Evolutionary conservation across 2,113 vertebrate genomes (phyloP), one percentile per base, ranked within the genome.

Genomic region (Aphyosemion australe): DNA sequence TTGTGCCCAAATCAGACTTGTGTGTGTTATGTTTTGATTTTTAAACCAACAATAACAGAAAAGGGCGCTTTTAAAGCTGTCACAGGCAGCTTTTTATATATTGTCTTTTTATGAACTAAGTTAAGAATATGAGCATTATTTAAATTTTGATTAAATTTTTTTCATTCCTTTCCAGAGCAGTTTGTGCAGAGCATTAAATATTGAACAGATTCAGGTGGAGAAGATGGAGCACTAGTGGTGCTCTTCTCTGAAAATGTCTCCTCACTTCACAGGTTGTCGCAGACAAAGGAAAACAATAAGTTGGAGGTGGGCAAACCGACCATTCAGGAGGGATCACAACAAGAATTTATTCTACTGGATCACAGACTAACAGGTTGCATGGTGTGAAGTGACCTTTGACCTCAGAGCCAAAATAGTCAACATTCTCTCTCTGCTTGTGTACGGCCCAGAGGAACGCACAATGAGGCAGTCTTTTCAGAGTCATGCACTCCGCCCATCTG

Each of bases 181-280:
- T 46, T 61, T 0, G 12, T 37, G 42, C 20, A 43, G 43, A 15
- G 21, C 66, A 72, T 80, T 76, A 82, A 84, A 79, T 80, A 86
- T 74, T 86, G 34, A 86, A 61, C 12, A 73, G 58, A 68, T 78
- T 72, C 74, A 84, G 74, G 74, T 72, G 50, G 53, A 65, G 60
- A 71, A 68, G 79, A 69, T 51, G 64, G 62, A 46, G 55, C 15
- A 1, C 15, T 20, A 65, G 58, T 3, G 21, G 54, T 52, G 32
- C 52, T 67, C 53, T 54, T 78, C 55, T 58, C 62, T 67, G 64
- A 73, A 80, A 72, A 76, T 76, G 79, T 84, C 74, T 85, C 54
- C 31, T 59, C 19, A 62, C 55, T 59, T 68, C 60, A 20, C 0
- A 1, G 19, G 10, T 59, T 81, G 73, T 73, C 73, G 75, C 67